Base-by-base conservation (phyloP, 2,797 vertebrate genomes). In the Bovichtus diacanthus region DNA sequence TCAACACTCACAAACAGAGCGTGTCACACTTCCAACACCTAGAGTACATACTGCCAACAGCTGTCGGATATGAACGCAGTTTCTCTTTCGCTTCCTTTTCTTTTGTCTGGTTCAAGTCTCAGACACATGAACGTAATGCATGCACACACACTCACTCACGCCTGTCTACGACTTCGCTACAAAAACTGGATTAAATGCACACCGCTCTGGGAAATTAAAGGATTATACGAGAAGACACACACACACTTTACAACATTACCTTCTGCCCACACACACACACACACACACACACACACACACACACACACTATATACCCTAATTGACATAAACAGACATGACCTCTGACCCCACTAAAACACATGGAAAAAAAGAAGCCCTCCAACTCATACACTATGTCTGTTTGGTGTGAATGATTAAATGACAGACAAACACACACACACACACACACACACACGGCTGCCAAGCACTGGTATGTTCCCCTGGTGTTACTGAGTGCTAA, bases 131-230 rank as follows among this genome's bases (percentile, higher is more conserved):
- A 46, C 10, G 25, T 27, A 43, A 18, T 49, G 27, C 19, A 44
- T 1, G 1, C 38, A 19, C 74, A 53, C 41, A 39, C 53, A 15
- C 11, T 65, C 58, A 58, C 63, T 53, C 38, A 12, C 29, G 49
- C 41, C 23, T 84, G 76, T 69, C 47, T 83, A 25, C 31, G 46
- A 73, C 50, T 83, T 34, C 60, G 78, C 64, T 62, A 71, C 63
- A 78, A 73, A 82, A 75, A 74, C 51, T 76, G 64, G 62, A 83
- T 84, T 64, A 87, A 79, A 84, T 63, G 71, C 54, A 65, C 63
- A 69, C 51, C 12, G 34, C 73, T 81, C 59, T 78, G 76, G 77
- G 81, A 88, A 88, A 86, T 86, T 80, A 78, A 73, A 85, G 83
- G 80, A 76, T 79, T 86, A 78, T 71, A 72, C 29, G 4, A 79